Percentiles rank a stretch among this genome's conserved stretches.
These are phyloP conservation scores for Sternarchorhynchus goeldii DNA, from an alignment of 2,797 vertebrate species.

Conservation along the genomic window DNA sequence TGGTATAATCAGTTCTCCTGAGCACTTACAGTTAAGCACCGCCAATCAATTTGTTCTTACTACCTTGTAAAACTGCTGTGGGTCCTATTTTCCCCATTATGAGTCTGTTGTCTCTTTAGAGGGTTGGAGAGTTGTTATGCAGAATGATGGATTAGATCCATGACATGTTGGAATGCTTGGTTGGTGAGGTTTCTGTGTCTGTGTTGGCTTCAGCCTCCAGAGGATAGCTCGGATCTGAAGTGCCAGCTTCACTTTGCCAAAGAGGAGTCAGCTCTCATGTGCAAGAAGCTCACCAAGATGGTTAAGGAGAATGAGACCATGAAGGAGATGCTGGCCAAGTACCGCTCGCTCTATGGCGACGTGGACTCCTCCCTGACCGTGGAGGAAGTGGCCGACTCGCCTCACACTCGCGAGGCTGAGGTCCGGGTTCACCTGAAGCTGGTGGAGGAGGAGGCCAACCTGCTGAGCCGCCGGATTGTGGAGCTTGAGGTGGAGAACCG, in stretches of 20 bases:
- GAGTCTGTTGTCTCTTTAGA: not conserved
- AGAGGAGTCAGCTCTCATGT: slow-evolving; percentile 97
- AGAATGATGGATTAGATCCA: not conserved
- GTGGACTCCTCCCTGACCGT: slow-evolving; percentile 88
- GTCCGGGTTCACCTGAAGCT: slow-evolving; percentile 93
- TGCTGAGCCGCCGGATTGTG: slow-evolving; percentile 93
- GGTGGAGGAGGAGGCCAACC: slow-evolving; percentile 97
- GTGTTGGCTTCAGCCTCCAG: slow-evolving; percentile 69
- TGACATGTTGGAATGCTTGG: not conserved
- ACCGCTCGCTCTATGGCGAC: slow-evolving; percentile 88
- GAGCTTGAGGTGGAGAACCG: slow-evolving; percentile 98
- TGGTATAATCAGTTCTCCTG: not conserved
- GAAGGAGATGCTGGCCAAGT: slow-evolving; percentile 94
- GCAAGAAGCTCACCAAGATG: slow-evolving; percentile 96
- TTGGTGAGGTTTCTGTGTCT: slow-evolving; percentile 3
- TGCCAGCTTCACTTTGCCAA: slow-evolving; percentile 98
- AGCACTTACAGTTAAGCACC: not conserved
- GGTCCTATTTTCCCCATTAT: not conserved
- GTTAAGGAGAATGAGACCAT: slow-evolving; percentile 94
- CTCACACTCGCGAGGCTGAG: slow-evolving; percentile 92
- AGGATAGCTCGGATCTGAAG: slow-evolving; percentile 95
- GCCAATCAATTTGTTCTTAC: not conserved
- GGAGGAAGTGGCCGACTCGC: slow-evolving; percentile 91
- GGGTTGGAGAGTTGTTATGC: not conserved
- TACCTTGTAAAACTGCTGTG: not conserved